A percentile compares a stretch with the other conserved stretches of the same genome.
Conservation (phyloP, 2,888 invertebrate species). For the Vanessa cardui region DNA sequence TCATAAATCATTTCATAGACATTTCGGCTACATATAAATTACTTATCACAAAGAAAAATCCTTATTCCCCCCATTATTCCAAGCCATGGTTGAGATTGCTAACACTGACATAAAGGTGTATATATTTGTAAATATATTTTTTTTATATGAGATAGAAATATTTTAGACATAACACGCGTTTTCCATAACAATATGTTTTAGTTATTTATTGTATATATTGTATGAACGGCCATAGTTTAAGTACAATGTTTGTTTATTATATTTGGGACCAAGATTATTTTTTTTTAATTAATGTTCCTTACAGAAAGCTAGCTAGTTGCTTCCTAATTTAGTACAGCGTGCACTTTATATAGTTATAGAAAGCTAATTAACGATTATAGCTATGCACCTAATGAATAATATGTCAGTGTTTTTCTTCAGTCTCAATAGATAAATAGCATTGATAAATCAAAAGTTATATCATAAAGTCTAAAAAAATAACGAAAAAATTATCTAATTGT, state of each 20-base stretch:
- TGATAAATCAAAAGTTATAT: neutral
- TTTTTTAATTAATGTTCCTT: neutral
- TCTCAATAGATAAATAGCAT: too few relatives aligned
- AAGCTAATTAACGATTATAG: too few relatives aligned
- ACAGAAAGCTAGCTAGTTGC: neutral
- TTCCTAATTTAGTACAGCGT: neutral
- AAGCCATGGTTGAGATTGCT: too few relatives aligned
- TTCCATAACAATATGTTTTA: neutral
- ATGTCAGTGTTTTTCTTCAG: too few relatives aligned
- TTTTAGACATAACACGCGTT: neutral
- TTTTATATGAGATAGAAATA: neutral
- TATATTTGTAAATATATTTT: neutral
- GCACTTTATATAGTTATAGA: neutral
- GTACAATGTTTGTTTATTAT: slow-evolving; percentile 34
- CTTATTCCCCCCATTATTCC: too few relatives aligned
- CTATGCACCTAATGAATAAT: too few relatives aligned
- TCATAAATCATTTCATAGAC: too few relatives aligned
- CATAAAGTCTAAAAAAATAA: too few relatives aligned
- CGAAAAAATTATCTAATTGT: too few relatives aligned
- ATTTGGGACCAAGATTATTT: slow-evolving; percentile 39
- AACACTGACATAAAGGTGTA: neutral
- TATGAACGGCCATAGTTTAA: slow-evolving; percentile 38
- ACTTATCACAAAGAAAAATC: too few relatives aligned
- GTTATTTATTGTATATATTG: slow-evolving; percentile 21
- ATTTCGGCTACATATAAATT: too few relatives aligned